Base-by-base conservation (phyloP, 2,888 invertebrate genomes). In the Hypena proboscidalis region DNA sequence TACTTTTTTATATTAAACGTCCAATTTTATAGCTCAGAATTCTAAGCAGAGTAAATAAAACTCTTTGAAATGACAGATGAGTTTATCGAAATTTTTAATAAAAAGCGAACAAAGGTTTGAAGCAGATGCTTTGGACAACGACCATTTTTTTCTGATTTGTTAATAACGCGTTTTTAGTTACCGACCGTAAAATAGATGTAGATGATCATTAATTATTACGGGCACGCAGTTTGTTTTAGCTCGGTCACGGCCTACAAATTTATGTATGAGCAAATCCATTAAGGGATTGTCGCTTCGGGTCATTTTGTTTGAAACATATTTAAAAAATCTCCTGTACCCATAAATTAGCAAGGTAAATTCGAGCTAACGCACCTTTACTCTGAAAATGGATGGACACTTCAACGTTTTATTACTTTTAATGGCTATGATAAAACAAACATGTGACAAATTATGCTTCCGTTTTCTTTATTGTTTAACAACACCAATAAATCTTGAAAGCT, bases 111-210 rank as follows among this genome's bases (percentile, higher is more conserved):
- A 42, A 51, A 25, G 41, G 9, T 34, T 29, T 41, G 37, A 54
- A 50, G 81, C 88, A 87, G 86, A 83, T 88, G 86, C 67, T 64
- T 70, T 67, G 58, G 61, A 70, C 60, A 60, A 56, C 47, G 57
- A 71, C 63, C 54, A 64, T 68, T 68, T 42, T 62, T 74, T 72
- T 74, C 64, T 77, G 74, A 83, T 83, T 83, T 79, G 77, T 81
- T 85, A 83, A 80, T 80, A 82, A 79, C 74, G 59, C 56, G 15
- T 72, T 83, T 85, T 79, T 70, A 69, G 51, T 68, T 70, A 71
- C 69, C 74, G 78, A 80, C 86, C 89, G 84, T 90, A 83, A 85
- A 89, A 90, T 86, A 83, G 83, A 84, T 76, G 75, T 75, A 80
- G 80, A 77, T 70, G 79, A 80, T 84, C 87, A 86, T 89, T 87